phyloP scores from a whole-genome alignment of 1,140 invertebrate genomes.

The Sitophilus oryzae region DNA sequence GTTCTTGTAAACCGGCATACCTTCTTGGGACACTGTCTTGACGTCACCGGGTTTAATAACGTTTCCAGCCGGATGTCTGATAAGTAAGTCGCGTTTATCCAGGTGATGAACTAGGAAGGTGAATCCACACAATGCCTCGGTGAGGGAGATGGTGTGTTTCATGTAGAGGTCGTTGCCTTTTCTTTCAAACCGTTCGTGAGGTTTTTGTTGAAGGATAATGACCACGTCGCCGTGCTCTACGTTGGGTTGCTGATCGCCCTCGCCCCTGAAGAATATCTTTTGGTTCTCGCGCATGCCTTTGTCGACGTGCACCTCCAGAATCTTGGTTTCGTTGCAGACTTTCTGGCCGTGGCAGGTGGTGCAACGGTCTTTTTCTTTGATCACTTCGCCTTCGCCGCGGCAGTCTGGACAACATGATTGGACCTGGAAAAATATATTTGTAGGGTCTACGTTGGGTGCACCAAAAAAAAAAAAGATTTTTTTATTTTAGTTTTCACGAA shows the following conservation, averaged over 20 bases:
- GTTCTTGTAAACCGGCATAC: slow-evolving; percentile 83
- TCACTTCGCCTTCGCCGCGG: slow-evolving; percentile 63
- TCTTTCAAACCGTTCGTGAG: slow-evolving; percentile 72
- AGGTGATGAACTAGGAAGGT: slow-evolving; percentile 74
- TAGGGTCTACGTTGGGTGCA: too few relatives aligned
- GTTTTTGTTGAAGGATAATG: slow-evolving; percentile 79
- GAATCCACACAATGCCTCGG: slow-evolving; percentile 89
- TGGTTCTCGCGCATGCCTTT: slow-evolving; percentile 84
- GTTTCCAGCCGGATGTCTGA: slow-evolving; percentile 66
- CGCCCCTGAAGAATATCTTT: slow-evolving; percentile 79
- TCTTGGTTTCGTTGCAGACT: slow-evolving; percentile 69
- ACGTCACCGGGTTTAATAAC: slow-evolving; percentile 73
- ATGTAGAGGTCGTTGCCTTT: slow-evolving; percentile 71
- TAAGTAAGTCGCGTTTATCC: slow-evolving; percentile 72
- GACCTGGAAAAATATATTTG: slow-evolving; percentile 53
- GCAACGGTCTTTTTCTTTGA: slow-evolving; percentile 78
- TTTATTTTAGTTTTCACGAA: too few relatives aligned
- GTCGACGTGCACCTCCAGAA: slow-evolving; percentile 84
- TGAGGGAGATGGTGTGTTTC: slow-evolving; percentile 66
- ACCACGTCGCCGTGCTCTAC: slow-evolving; percentile 82
- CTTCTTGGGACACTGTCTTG: slow-evolving; percentile 76
- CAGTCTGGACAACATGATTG: slow-evolving; percentile 69
- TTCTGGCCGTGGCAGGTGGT: slow-evolving; percentile 76
- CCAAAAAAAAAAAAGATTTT: too few relatives aligned
- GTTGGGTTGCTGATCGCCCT: slow-evolving; percentile 86